Evolutionary conservation across 2,797 vertebrate genomes (phyloP).

Genomic region (Leptoclinus maculatus): DNA sequence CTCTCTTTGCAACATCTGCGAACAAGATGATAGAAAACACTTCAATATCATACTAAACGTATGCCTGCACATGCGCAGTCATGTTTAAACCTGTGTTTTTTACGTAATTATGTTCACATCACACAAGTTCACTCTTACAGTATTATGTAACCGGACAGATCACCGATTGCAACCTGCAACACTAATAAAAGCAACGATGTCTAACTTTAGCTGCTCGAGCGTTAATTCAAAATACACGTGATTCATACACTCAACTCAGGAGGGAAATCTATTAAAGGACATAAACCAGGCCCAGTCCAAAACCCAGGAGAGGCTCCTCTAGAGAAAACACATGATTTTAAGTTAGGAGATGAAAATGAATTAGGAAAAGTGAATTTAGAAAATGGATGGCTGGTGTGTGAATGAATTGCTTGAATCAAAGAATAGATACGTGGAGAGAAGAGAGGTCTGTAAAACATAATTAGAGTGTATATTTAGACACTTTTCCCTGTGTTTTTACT

Average conservation of each 20-base stretch:
- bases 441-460: background rate
- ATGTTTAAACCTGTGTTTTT: too few species aligned
- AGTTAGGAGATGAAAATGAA: constrained; percentile 4
- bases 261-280: background rate
- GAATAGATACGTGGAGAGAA: accelerated
- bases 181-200: background rate
- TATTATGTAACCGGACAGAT: background rate
- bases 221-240: background rate
- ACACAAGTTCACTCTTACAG: too few species aligned
- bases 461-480: background rate
- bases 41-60: too few species aligned
- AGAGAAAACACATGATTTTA: constrained; percentile 21
- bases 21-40: too few species aligned
- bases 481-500: background rate
- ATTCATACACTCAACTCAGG: background rate
- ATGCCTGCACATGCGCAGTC: too few species aligned
- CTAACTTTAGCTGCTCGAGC: background rate
- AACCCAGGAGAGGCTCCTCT: background rate
- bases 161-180: background rate
- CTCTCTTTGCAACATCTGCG: background rate
- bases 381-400: constrained; percentile 20
- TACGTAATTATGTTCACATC: too few species aligned
- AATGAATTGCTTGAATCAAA: background rate
- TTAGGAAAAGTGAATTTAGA: constrained; percentile 12
- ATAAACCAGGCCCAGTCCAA: background rate